Percentiles rank a stretch among this genome's conserved stretches.
These are phyloP conservation scores for Trematomus loennbergii DNA, from an alignment of 2,113 vertebrate genomes.

Conservation along the genomic window DNA sequence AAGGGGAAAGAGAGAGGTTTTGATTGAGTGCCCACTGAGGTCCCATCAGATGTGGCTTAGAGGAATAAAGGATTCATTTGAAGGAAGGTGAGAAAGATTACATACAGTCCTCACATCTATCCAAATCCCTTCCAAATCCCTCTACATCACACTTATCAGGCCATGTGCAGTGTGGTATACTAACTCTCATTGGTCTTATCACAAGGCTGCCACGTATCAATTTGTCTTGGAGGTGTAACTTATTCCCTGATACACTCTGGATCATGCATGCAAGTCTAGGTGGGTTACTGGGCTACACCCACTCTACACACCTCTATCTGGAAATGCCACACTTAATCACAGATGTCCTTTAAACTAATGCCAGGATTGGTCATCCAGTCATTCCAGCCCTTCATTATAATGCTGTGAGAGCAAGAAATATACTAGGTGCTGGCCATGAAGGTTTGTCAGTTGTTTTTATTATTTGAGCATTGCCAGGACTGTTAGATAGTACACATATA, in stretches of 20 bases:
- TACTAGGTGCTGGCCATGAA: not conserved
- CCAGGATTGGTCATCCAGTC: constrained; percentile 20
- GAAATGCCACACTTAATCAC: constrained; percentile 50
- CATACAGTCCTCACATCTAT: constrained; percentile 83
- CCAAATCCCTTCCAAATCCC: constrained; percentile 84
- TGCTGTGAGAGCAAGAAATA: not conserved
- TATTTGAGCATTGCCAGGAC: constrained; percentile 1
- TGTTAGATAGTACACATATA: constrained; percentile 20
- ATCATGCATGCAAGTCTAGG: constrained; percentile 45
- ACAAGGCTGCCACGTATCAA: constrained; percentile 66
- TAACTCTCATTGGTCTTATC: constrained; percentile 78
- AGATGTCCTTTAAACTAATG: constrained; percentile 35
- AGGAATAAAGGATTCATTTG: constrained; percentile 84
- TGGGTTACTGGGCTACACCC: constrained; percentile 16
- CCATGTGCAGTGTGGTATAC: constrained; percentile 72
- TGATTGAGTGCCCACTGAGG: constrained; percentile 79
- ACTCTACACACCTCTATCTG: constrained; percentile 25
- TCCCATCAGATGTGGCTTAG: constrained; percentile 83
- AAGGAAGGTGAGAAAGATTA: constrained; percentile 83
- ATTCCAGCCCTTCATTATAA: constrained; percentile 1
- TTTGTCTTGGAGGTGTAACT: constrained; percentile 67
- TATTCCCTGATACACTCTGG: constrained; percentile 48
- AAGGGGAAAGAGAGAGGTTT: constrained; percentile 67
- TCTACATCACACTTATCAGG: constrained; percentile 84
- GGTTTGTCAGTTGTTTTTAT: constrained; percentile 15